Evolutionary conservation across 2,113 vertebrate genomes (phyloP).

Genomic region (Hypocryptadius cinnamomeus): DNA sequence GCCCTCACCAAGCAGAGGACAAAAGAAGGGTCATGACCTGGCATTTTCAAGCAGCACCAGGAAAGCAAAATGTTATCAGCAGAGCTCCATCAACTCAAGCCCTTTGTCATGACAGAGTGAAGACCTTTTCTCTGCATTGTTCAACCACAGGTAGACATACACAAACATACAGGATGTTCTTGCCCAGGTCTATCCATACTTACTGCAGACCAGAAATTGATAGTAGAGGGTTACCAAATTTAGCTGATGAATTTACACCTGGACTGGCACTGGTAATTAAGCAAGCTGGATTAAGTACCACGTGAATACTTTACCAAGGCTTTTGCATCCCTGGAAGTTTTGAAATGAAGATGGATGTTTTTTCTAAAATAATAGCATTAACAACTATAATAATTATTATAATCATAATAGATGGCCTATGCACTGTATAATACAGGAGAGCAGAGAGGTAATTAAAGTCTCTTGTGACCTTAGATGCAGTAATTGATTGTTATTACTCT

Average conservation of each 20-base stretch:
- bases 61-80: neutral
- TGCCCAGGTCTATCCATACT: neutral
- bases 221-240: neutral
- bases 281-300: neutral
- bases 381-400: neutral
- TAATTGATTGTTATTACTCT: neutral
- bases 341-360: neutral
- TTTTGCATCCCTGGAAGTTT: neutral
- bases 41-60: neutral
- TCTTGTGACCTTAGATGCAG: neutral
- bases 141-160: neutral
- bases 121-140: neutral
- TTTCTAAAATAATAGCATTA: neutral
- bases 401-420: neutral
- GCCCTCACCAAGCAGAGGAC: neutral
- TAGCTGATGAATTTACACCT: neutral
- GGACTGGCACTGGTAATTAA: neutral
- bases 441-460: neutral
- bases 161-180: neutral
- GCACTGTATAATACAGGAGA: neutral
- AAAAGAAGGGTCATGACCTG: neutral
- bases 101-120: neutral
- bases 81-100: neutral
- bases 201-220: neutral
- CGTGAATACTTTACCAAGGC: neutral